phyloP scores from a whole-genome alignment of 2,888 invertebrate species.

The Eremobia ochroleuca region DNA sequence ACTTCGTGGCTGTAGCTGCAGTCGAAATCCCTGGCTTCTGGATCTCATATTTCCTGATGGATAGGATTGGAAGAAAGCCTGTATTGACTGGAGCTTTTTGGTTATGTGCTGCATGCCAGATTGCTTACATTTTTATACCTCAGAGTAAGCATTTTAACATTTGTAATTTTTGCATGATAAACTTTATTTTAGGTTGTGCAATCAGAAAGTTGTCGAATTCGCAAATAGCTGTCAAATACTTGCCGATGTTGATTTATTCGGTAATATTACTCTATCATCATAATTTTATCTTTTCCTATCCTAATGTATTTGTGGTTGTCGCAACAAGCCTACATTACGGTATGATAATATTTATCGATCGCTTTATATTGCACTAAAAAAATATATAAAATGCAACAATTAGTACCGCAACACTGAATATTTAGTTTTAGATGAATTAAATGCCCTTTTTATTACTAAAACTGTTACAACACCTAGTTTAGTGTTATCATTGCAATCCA shows the following conservation, averaged over 20 bases:
- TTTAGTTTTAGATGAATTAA: not conserved
- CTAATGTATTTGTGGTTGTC: not conserved
- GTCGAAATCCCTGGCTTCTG: conserved; percentile 94
- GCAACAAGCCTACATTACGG: not conserved
- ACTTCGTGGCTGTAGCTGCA: conserved; percentile 91
- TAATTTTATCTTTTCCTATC: no score
- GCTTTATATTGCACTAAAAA: not conserved
- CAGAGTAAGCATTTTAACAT: conserved; percentile 76
- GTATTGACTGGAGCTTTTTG: conserved; percentile 91
- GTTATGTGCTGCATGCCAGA: conserved; percentile 91
- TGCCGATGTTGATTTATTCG: not conserved
- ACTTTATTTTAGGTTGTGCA: not conserved
- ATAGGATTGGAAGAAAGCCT: conserved; percentile 91
- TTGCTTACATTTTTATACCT: conserved; percentile 90
- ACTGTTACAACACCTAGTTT: not conserved
- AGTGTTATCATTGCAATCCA: not conserved
- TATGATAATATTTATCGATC: not conserved
- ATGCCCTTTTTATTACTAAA: not conserved
- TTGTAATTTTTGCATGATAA: not conserved
- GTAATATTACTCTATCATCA: not conserved
- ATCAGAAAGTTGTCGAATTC: not conserved
- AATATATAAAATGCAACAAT: not conserved
- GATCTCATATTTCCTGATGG: conserved; percentile 91
- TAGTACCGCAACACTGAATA: not conserved
- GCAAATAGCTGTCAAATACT: not conserved